Base-by-base conservation (phyloP, 1,140 invertebrate species). In the Zaprionus camerounensis region DNA sequence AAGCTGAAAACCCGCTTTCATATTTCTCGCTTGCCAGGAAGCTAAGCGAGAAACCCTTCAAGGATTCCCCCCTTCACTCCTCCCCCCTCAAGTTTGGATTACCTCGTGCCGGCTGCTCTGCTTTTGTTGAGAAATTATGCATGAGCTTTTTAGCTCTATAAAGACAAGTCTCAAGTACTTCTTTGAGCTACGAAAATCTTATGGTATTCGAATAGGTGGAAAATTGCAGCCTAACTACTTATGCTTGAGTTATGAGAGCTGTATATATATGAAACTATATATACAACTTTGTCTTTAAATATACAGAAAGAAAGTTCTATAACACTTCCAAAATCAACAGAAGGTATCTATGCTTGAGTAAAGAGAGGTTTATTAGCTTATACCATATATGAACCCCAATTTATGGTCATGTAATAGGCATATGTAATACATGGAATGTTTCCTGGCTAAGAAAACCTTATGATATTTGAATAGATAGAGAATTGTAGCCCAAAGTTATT, bases 11-110 rank as follows among this genome's bases (percentile, higher is more conserved):
- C 49, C 49, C 28, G 68, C 63, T 67, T 79, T 71, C 77, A 72
- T 76, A 62, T 71, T 56, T 49, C 34, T 49, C 36, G 65, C 36
- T 53, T 38, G 26, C 28, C 73, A 67, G 73, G 77, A 69, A 65
- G 67, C 61, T 28, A 55, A 65, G 58, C 64, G 74, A 22, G 51
- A 71, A 82, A 57, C 71, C 76, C 72, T 82, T 82, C 61, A 80
- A 82, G 80, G 81, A 76, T 82, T 56, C 20, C 15, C 17, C 56
- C n/a, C 49, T 12, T 24, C 2, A 9, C 49, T 26, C 34, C 9
- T 22, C 31, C 20, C 57, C 34, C 12, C 9, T 17, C 46, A 53
- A 38, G 17, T 15, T 22, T 11, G 31, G 20, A 64, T 64, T n/a
- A 34, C 31, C 22, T n/a, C 34, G 0, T 24, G 51, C 22, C 15